These are phyloP conservation scores for Liparis tanakae DNA, from an alignment of 2,797 vertebrate genomes.

Conservation along the genomic window DNA sequence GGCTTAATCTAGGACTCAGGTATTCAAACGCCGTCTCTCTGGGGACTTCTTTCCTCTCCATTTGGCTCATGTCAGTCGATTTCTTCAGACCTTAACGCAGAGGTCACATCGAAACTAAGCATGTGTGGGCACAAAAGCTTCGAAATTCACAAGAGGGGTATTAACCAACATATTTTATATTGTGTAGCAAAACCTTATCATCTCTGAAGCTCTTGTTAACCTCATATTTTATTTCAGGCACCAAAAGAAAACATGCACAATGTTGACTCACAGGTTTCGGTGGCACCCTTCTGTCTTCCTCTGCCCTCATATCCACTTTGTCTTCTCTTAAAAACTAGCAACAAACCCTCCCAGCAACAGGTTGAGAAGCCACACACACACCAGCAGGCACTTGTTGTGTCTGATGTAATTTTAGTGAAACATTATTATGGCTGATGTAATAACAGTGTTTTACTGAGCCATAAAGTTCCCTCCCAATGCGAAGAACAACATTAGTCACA, in stretches of 20 bases:
- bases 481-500: not conserved
- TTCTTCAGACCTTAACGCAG: not conserved
- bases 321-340: slow-evolving; percentile 16
- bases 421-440: slow-evolving; percentile 49
- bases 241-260: not conserved
- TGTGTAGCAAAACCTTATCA: not conserved
- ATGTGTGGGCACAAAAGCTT: not conserved
- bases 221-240: not conserved
- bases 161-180: not conserved
- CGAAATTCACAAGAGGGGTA: no score
- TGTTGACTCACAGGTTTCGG: not conserved
- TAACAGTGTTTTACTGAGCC: not conserved
- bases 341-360: slow-evolving; percentile 20
- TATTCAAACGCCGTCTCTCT: not conserved
- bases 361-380: not conserved
- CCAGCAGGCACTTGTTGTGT: not conserved
- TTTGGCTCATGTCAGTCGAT: not conserved
- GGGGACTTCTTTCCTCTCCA: not conserved
- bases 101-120: not conserved
- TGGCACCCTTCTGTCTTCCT: slow-evolving; percentile 14
- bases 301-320: slow-evolving; percentile 18
- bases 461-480: not conserved
- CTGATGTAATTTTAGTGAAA: slow-evolving; percentile 55
- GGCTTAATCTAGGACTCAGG: not conserved
- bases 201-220: not conserved